phyloP scores from a whole-genome alignment of 2,888 invertebrate species.

The Microdon myrmicae region DNA sequence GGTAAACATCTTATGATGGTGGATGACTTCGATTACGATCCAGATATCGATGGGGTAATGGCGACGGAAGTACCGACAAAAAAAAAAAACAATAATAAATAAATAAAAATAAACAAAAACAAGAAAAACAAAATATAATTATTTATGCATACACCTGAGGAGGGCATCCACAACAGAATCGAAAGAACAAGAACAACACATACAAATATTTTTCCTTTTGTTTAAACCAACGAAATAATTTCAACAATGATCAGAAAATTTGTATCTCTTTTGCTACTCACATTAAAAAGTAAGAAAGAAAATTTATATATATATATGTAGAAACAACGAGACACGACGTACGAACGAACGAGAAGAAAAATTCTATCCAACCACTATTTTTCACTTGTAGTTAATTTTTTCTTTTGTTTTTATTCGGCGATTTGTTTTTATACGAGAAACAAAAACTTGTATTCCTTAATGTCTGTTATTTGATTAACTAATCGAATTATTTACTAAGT shows the following conservation, averaged over 20 bases:
- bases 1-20: slow-evolving; percentile 8
- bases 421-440: slow-evolving; percentile 26
- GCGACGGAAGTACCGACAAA: slow-evolving; percentile 26
- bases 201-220: not conserved
- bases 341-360: slow-evolving; percentile 9
- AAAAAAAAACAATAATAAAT: slow-evolving; percentile 14
- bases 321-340: slow-evolving; percentile 4
- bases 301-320: slow-evolving; percentile 17
- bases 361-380: slow-evolving; percentile 32
- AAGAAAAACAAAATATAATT: slow-evolving; percentile 18
- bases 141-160: too few relatives aligned
- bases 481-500: slow-evolving; percentile 31
- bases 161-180: slow-evolving; percentile 1
- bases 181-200: not conserved
- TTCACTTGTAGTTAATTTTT: slow-evolving; percentile 18
- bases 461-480: slow-evolving; percentile 21
- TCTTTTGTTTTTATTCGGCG: slow-evolving; percentile 13
- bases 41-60: slow-evolving; percentile 33
- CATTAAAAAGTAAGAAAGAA: slow-evolving; percentile 37
- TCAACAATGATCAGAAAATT: slow-evolving; percentile 13
- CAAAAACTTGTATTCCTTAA: slow-evolving; percentile 10
- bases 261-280: slow-evolving; percentile 32
- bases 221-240: slow-evolving; percentile 11
- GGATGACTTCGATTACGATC: slow-evolving; percentile 25
- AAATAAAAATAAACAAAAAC: slow-evolving; percentile 5